Percentiles rank a stretch among this genome's conserved stretches.
Evolutionary conservation across 2,797 vertebrate genomes (phyloP).

Genomic region (Phoebastria nigripes): DNA sequence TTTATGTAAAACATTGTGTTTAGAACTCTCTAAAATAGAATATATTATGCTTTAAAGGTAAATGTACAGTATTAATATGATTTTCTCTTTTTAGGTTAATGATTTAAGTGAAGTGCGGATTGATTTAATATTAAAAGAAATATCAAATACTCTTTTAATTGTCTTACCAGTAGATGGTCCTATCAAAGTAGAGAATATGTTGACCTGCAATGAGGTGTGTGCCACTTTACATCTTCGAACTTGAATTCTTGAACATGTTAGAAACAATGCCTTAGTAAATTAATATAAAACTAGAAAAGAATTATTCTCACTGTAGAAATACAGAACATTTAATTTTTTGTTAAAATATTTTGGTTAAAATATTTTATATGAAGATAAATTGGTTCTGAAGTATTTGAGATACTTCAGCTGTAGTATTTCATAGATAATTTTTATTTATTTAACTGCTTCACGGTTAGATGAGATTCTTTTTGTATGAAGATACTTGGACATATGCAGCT

Average conservation of each 20-base stretch:
- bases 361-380: neutral
- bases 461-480: neutral
- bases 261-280: neutral
- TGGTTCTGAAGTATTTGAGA: neutral
- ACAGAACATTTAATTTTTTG: neutral
- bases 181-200: slow-evolving; percentile 69
- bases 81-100: slow-evolving; percentile 69
- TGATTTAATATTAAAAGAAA: slow-evolving; percentile 76
- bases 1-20: neutral
- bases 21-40: neutral
- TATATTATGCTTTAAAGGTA: neutral
- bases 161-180: slow-evolving; percentile 70
- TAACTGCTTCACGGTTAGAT: neutral
- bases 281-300: neutral
- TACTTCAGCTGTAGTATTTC: neutral
- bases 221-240: neutral
- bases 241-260: neutral
- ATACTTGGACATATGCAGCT: neutral
- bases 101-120: slow-evolving; percentile 77
- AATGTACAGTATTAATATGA: neutral
- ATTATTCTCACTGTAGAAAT: neutral
- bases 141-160: slow-evolving; percentile 77
- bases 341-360: neutral
- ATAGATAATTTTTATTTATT: neutral
- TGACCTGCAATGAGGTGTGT: slow-evolving; percentile 77